Evolutionary conservation across 1,140 invertebrate genomes (phyloP).

Genomic region (Zaprionus capensis): DNA sequence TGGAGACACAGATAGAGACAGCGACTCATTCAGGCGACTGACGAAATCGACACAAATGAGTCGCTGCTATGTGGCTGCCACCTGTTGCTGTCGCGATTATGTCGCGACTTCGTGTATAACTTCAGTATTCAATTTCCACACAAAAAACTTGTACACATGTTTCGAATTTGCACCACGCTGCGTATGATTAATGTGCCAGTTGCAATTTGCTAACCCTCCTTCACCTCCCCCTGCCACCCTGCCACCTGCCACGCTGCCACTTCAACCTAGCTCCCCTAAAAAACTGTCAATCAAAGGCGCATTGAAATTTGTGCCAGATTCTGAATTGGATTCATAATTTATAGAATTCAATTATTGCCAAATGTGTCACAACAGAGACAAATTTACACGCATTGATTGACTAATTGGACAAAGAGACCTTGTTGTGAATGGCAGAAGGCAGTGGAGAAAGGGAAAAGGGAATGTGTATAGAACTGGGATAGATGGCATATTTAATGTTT

Average conservation of each 20-base stretch:
- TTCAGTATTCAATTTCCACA: slow-evolving; percentile 26
- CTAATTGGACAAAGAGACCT: slow-evolving; percentile 13
- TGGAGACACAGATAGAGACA: not conserved
- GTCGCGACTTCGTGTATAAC: slow-evolving; percentile 29
- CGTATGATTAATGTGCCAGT: slow-evolving; percentile 57
- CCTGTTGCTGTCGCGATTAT: slow-evolving; percentile 53
- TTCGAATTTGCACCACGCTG: slow-evolving; percentile 53
- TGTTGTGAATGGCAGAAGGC: not conserved
- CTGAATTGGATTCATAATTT: slow-evolving; percentile 33
- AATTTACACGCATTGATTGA: slow-evolving; percentile 44
- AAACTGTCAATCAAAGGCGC: slow-evolving; percentile 41
- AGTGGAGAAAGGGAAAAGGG: not conserved
- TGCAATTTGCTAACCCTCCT: slow-evolving; percentile 27
- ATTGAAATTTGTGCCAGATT: slow-evolving; percentile 41
- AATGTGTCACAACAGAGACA: slow-evolving; percentile 49
- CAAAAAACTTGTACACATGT: slow-evolving; percentile 33
- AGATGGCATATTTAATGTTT: no score
- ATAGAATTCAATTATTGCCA: slow-evolving; percentile 34
- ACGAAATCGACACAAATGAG: slow-evolving; percentile 53
- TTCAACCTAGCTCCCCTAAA: slow-evolving; percentile 5
- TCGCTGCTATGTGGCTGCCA: slow-evolving; percentile 36
- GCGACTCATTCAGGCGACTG: slow-evolving; percentile 13
- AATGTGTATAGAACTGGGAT: not conserved
- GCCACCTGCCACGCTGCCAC: not conserved
- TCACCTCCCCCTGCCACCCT: not conserved